Conservation (phyloP, 1,140 invertebrate species). For the Trichonephila clavipes region DNA sequence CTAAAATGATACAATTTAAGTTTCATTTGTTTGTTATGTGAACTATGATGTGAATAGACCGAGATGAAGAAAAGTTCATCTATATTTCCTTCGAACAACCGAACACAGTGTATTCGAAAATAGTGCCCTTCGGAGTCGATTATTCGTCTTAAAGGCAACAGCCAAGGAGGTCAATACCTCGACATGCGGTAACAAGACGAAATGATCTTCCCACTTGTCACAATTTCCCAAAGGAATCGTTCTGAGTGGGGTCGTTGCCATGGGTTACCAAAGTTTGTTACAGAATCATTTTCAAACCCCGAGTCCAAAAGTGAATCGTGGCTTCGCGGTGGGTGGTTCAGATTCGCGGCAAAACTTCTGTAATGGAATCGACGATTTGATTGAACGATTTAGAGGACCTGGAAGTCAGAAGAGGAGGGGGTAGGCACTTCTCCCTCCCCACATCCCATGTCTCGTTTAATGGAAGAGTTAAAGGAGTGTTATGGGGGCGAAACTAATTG, state of each 20-base stretch:
- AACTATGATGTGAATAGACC: too few species aligned
- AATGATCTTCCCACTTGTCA: constrained; percentile 54
- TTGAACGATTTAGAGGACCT: constrained; percentile 52
- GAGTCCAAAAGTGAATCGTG: not conserved
- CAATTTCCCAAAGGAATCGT: constrained; percentile 52
- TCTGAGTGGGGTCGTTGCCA: constrained; percentile 50
- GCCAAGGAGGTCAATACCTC: constrained; percentile 5
- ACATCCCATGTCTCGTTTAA: not conserved
- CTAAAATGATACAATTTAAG: too few species aligned
- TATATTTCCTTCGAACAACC: too few species aligned
- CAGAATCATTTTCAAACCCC: constrained; percentile 43
- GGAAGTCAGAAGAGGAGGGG: not conserved
- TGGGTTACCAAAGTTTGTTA: constrained; percentile 71
- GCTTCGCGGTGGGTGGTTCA: not conserved
- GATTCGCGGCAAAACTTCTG: constrained; percentile 41
- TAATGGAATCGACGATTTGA: constrained; percentile 54
- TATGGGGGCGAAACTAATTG: constrained; percentile 11
- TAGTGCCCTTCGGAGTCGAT: not conserved
- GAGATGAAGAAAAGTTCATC: too few species aligned
- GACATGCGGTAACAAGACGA: constrained; percentile 18
- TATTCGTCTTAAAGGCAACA: not conserved
- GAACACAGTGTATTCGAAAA: not conserved
- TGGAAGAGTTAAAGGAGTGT: constrained; percentile 6
- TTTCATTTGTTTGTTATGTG: too few species aligned
- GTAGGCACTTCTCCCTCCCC: not conserved